Evolutionary conservation across 2,113 vertebrate species (phyloP).

Genomic region (Raja brachyura): DNA sequence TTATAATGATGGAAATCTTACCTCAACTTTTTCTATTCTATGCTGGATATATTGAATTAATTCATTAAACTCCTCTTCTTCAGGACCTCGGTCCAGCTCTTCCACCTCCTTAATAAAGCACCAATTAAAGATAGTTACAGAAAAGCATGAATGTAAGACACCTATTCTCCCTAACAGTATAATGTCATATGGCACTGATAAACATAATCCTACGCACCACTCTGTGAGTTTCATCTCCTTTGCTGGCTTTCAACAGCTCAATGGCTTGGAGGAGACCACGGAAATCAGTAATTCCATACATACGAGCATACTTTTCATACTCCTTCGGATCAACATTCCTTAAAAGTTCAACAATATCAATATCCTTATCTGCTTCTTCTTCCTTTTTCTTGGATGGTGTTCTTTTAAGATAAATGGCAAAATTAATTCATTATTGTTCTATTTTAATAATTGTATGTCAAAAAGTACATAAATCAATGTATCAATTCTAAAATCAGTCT

Average conservation of each 20-base stretch:
- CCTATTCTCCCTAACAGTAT: background rate
- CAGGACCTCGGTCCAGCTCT: conserved; percentile 65
- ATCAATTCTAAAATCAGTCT: background rate
- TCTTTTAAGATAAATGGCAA: conserved; percentile 53
- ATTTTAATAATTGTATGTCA: too few species aligned
- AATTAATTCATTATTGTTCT: background rate
- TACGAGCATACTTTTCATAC: conserved; percentile 95
- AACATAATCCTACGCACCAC: conserved; percentile 56
- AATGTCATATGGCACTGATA: background rate
- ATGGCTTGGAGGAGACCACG: conserved; percentile 93
- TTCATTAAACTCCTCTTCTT: conserved; percentile 74
- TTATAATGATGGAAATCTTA: conserved; percentile 47
- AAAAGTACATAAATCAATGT: background rate
- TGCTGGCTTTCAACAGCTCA: conserved; percentile 82
- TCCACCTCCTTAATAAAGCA: conserved; percentile 68
- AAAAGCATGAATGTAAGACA: background rate
- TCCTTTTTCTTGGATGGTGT: conserved; percentile 84
- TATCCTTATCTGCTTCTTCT: conserved; percentile 77
- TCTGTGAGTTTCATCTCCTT: conserved; percentile 78
- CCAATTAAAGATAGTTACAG: conserved; percentile 30
- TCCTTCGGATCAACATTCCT: conserved; percentile 98
- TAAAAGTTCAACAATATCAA: conserved; percentile 90
- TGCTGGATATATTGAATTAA: conserved; percentile 92
- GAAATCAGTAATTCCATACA: conserved; percentile 98
- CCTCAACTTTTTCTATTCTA: conserved; percentile 88